A percentile compares a stretch with the other conserved stretches of the same genome.
Conservation (phyloP, 2,113 vertebrate genomes). For the Mirza zaza region DNA sequence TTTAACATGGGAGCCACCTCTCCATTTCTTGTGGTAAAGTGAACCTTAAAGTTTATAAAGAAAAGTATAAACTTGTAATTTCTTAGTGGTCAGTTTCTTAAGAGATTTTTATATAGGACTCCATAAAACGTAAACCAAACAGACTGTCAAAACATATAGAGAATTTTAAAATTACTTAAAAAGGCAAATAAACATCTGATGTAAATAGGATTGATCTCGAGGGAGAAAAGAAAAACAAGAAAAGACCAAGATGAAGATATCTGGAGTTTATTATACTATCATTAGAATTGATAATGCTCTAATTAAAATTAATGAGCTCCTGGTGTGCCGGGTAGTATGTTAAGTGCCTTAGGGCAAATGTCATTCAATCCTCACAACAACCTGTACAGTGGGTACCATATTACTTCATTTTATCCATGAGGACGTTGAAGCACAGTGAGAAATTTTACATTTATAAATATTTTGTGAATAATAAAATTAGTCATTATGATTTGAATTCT, state of each 20-base stretch:
- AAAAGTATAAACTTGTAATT: not conserved
- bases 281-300: not conserved
- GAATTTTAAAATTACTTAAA: not conserved
- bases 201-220: not conserved
- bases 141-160: not conserved
- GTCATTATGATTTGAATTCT: not conserved
- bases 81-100: not conserved
- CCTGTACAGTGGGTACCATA: not conserved
- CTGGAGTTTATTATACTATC: not conserved
- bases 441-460: not conserved
- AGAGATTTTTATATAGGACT: not conserved
- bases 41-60: not conserved
- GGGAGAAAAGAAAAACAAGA: not conserved
- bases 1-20: not conserved
- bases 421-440: not conserved
- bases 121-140: not conserved
- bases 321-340: not conserved
- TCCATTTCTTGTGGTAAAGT: slow-evolving; percentile 3
- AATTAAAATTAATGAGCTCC: not conserved
- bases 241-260: not conserved
- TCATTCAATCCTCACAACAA: not conserved
- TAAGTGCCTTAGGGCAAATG: not conserved
- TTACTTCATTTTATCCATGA: not conserved
- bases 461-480: not conserved
- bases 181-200: not conserved